Base-by-base conservation (phyloP, 2,888 invertebrate species). In the Craniophora ligustri region DNA sequence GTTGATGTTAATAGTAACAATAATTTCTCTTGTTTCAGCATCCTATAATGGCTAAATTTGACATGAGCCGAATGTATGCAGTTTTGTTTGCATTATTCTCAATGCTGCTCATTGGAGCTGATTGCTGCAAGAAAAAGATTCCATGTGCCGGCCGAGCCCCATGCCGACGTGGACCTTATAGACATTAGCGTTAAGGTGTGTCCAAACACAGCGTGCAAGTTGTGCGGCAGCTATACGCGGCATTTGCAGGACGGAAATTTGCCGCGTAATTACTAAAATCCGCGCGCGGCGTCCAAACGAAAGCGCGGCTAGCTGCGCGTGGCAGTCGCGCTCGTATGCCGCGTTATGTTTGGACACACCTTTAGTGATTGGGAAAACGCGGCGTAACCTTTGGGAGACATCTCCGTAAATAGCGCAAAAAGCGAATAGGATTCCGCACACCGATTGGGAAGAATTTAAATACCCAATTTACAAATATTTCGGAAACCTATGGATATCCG, bases 131-230 rank as follows among this genome's bases (percentile, higher is more conserved):
- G 55, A 88, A 78, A 66, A 76, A 45, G 0, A 68, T 89, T 0
- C 70, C 86, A 0, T 89, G 89, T 58, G 2, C 77, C 0, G 89
- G 89, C 0, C 73, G 76, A 5, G 85, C 89, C 0, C 91, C 91
- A 0, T 91, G 91, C 59, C 80, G 81, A 4, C 79, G 91, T 1
- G 91, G 90, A 0, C 86, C 89, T 0, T 87, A 80, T 61, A 76
- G 82, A 35, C 53, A 76, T 13, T 66, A 55, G 38, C 10, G 8
- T 16, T 10, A n/a, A n/a, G n/a, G n/a, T n/a, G n/a, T n/a, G n/a
- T n/a, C n/a, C n/a, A n/a, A n/a, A n/a, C n/a, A n/a, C n/a, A n/a
- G n/a, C n/a, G n/a, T n/a, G n/a, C n/a, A n/a, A n/a, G n/a, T n/a
- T n/a, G n/a, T n/a, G n/a, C n/a, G n/a, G n/a, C n/a, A n/a, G n/a